Base-by-base conservation (phyloP, 2,797 vertebrate species). In the Nothura maculosa region DNA sequence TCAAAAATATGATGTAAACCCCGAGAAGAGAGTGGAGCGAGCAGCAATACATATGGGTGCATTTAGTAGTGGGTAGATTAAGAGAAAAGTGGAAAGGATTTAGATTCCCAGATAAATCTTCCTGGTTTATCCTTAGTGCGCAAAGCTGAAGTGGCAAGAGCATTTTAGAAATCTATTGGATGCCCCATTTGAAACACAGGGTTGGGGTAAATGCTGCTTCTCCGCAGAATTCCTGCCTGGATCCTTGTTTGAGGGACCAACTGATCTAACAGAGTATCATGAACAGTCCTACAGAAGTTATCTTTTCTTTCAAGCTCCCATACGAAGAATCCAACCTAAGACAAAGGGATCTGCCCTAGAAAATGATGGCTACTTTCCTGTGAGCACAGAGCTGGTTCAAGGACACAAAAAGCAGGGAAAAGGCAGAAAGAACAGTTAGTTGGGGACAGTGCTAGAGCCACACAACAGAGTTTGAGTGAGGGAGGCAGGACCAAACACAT, bases 381-480 rank as follows among this genome's bases (percentile, higher is more conserved):
- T 20, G 89, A 60, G 70, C 32, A 60, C 22, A 81, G 47, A 92
- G 30, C 67, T 92, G 48, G 27, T 90, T 92, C 82, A 92, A 68
- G 14, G 66, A 87, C 72, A 63, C 34, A 75, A 80, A 43, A 90
- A 87, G 89, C 58, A 1, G 11, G 30, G 27, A 24, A 2, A 84
- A 12, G 38, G 12, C 87, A 93, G 78, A 77, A 36, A 64, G 69
- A 86, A 58, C 48, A 87, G 50, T 97, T 92, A 97, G 90, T 92
- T 73, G 1, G 7, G 81, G 70, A 92, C 40, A 84, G 78, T 3
- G 38, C 43, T 84, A 84, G 81, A 94, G 81, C 63, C 90, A 95
- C 90, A 85, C 69, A 77, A 45, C 34, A 93, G 47, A 90, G 79
- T 64, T 92, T 86, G 82, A 96, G 93, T 93, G 87, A 95, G 79